Base-by-base conservation (phyloP, 2,888 invertebrate genomes). In the Tipula unca region DNA sequence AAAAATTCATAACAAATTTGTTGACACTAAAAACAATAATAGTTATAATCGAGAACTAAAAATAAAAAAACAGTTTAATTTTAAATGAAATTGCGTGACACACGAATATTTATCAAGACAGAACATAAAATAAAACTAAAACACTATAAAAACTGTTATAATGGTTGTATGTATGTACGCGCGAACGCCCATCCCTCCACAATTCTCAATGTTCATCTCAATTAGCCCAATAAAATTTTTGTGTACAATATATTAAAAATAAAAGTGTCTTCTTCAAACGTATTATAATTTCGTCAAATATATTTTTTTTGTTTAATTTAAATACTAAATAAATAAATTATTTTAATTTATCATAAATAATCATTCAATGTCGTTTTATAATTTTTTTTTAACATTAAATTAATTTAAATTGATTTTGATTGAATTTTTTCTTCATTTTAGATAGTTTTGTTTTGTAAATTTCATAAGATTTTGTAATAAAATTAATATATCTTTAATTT, bases 81-180 rank as follows among this genome's bases (percentile, higher is more conserved):
- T 69, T 69, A 69, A 69, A 69, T 69, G 69, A 69, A 69, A 69
- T 69, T 69, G 69, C 69, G 69, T 69, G 69, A 69, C 69, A 69
- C 69, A 69, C 69, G 69, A 69, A 69, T 69, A 69, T 69, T 69
- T 69, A 69, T 69, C 25, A 69, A 25, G 25, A 69, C 25, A 48
- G n/a, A n/a, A n/a, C 48, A 48, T 10, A 39, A 39, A 39, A 48
- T n/a, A n/a, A n/a, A n/a, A n/a, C n/a, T n/a, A 69, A 69, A 69
- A 69, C 69, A 25, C 20, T 69, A n/a, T 25, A 69, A 69, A 20
- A 69, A 69, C 69, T 8, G 25, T 5, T 25, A 69, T 69, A 69
- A 25, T 69, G 8, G 69, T 69, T 69, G 25, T 69, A 25, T 48
- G 3, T 32, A 32, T 32, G 3, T 32, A 32, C 4, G 32, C 32